Conservation (phyloP, 2,797 vertebrate genomes). For the Danio albolineatus region DNA sequence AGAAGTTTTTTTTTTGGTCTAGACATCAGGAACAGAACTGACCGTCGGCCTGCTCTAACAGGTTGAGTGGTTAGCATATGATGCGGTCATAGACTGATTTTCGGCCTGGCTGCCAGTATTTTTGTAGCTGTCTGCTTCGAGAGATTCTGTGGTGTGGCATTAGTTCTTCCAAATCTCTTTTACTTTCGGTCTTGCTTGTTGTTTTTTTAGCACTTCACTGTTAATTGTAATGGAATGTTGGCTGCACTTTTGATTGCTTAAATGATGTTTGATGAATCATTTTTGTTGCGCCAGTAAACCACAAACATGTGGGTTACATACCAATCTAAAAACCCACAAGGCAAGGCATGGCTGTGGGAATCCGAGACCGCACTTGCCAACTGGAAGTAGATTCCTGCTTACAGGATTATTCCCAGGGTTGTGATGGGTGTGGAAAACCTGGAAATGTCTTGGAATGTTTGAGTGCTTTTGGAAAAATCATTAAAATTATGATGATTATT, state of each 20-base stretch:
- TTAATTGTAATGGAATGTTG: constrained; percentile 33
- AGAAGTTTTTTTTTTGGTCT: neutral
- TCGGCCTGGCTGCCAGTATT: constrained; percentile 1
- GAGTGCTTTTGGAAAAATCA: neutral
- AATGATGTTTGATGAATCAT: neutral
- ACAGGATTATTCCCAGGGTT: neutral
- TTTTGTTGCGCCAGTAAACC: constrained; percentile 19
- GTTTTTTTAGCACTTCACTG: neutral
- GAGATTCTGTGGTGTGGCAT: constrained; percentile 24
- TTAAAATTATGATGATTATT: too few relatives aligned
- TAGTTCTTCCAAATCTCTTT: constrained; percentile 13
- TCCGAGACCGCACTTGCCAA: neutral
- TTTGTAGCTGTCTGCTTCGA: neutral
- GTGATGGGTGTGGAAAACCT: neutral
- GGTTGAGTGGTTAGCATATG: constrained; percentile 15
- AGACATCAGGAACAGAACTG: constrained; percentile 4
- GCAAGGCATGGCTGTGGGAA: neutral
- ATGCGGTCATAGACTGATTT: constrained; percentile 12
- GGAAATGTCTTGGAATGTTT: neutral
- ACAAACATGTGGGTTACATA: constrained; percentile 1
- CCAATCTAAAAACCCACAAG: neutral
- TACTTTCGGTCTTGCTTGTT: neutral
- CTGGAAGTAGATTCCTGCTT: neutral
- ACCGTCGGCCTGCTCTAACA: constrained; percentile 10
- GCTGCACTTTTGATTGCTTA: neutral